These are phyloP conservation scores for Labeo calbasu DNA, from an alignment of 2,797 vertebrate species.

Conservation along the genomic window DNA sequence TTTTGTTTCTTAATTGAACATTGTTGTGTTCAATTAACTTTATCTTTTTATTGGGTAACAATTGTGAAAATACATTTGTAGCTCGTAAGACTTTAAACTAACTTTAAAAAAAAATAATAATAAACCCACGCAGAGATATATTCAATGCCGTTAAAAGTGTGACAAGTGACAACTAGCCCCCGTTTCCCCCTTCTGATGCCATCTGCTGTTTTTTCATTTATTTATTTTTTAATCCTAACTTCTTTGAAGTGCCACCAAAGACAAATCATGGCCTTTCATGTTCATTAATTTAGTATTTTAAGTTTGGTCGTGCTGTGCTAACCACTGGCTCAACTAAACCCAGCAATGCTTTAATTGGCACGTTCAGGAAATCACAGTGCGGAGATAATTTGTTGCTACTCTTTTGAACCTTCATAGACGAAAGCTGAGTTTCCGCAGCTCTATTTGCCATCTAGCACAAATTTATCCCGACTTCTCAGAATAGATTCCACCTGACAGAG, in stretches of 20 bases:
- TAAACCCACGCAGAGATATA: too few species aligned
- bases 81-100: background rate
- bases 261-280: conserved; percentile 50
- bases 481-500: conserved; percentile 52
- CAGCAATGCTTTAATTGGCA: conserved; percentile 55
- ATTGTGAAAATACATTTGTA: background rate
- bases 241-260: conserved; percentile 39
- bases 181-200: background rate
- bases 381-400: conserved; percentile 56
- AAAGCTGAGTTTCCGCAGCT: conserved; percentile 4
- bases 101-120: too few species aligned
- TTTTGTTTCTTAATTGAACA: background rate
- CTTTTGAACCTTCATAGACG: conserved; percentile 38
- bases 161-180: background rate
- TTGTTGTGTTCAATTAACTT: background rate
- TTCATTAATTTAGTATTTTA: conserved; percentile 55
- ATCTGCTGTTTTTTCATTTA: background rate
- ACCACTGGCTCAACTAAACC: conserved; percentile 53
- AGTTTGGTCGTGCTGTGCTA: conserved; percentile 45
- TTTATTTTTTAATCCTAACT: background rate
- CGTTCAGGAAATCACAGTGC: conserved; percentile 58
- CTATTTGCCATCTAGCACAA: conserved; percentile 39
- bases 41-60: background rate
- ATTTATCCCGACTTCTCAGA: conserved; percentile 47
- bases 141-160: background rate